Percentiles rank a stretch among this genome's conserved stretches.
Evolutionary conservation across 2,888 invertebrate species (phyloP).

Genomic region (Cosmia pyralina): DNA sequence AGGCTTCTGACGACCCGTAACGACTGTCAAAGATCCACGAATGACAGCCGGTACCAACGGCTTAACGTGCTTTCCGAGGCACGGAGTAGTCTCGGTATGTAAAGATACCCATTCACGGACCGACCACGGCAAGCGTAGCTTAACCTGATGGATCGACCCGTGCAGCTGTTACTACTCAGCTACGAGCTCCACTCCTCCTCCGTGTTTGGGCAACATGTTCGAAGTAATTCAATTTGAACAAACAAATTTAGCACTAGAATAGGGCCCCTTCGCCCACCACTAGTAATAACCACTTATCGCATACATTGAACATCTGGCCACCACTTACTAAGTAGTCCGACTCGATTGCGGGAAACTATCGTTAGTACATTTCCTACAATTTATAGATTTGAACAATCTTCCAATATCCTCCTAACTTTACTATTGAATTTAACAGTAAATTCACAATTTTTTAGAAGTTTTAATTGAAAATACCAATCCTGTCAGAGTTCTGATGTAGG

Average conservation of each 20-base stretch:
- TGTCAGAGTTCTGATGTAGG: constrained; percentile 15
- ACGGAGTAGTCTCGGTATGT: too few species aligned
- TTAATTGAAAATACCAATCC: constrained; percentile 30
- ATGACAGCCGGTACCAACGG: too few species aligned
- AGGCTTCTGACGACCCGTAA: too few species aligned
- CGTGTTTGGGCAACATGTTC: neutral
- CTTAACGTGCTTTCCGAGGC: too few species aligned
- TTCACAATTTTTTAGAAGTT: constrained; percentile 11
- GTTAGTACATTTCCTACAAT: neutral
- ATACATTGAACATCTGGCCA: neutral
- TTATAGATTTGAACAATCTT: neutral
- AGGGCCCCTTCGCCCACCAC: neutral
- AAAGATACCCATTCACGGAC: too few species aligned
- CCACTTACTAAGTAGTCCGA: neutral
- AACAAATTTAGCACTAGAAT: neutral
- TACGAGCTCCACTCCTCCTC: too few species aligned
- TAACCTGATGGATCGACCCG: too few species aligned
- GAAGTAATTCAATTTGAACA: neutral
- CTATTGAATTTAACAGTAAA: constrained; percentile 4
- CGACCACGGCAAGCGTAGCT: too few species aligned
- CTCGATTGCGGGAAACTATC: neutral
- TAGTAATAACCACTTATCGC: neutral
- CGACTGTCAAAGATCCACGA: too few species aligned
- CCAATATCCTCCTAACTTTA: neutral
- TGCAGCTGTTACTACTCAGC: too few species aligned